Evolutionary conservation across 2,113 vertebrate genomes (phyloP).

Genomic region (Bos taurus): DNA sequence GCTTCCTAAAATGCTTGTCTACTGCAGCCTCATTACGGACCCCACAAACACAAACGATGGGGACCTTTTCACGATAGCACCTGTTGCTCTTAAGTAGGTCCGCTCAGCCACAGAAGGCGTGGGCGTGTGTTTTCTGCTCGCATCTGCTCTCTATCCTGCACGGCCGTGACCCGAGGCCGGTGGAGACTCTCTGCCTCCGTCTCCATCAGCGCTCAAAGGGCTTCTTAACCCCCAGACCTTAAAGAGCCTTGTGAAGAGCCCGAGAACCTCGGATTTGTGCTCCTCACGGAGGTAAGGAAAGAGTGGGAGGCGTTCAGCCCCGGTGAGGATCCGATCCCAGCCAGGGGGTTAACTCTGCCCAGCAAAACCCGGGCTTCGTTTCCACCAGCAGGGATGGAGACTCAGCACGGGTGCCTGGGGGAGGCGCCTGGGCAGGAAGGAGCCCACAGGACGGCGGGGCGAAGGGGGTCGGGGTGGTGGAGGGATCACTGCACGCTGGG

Average conservation of each 20-base stretch:
- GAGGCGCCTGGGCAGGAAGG: background rate
- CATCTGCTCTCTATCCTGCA: background rate
- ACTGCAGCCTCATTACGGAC: background rate
- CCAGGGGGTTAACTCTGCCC: background rate
- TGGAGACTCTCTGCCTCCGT: accelerated
- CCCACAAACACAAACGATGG: background rate
- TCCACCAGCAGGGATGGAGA: background rate
- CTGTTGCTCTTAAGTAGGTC: background rate
- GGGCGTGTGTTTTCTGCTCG: background rate
- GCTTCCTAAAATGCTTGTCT: background rate
- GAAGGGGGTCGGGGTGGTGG: background rate
- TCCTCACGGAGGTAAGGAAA: background rate
- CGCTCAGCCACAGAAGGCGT: accelerated
- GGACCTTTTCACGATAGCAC: background rate
- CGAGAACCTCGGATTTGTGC: background rate
- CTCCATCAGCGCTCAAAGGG: background rate
- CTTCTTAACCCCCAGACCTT: background rate
- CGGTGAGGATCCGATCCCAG: background rate
- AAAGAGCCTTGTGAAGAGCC: background rate
- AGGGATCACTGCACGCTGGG: background rate
- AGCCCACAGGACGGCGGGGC: no score
- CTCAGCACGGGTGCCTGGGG: accelerated
- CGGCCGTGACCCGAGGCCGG: background rate
- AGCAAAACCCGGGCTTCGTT: background rate
- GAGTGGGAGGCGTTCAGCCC: background rate